Base-by-base conservation (phyloP, 2,888 invertebrate genomes). In the Lissocephala sabroskyi region DNA sequence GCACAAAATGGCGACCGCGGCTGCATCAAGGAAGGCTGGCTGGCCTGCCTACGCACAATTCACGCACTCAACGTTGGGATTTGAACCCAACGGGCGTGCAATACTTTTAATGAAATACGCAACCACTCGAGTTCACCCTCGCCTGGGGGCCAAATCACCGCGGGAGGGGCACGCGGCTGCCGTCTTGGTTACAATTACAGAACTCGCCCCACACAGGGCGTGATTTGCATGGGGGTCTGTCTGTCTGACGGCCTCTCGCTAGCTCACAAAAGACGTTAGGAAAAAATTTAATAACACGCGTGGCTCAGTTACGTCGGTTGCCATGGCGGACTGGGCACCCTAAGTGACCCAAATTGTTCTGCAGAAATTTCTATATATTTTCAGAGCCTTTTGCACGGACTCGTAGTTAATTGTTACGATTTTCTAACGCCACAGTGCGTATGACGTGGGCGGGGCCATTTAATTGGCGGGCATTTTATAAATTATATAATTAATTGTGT, bases 91-190 rank as follows among this genome's bases (percentile, higher is more conserved):
- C 14, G 35, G 58, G 43, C 49, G 53, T 53, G 68, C 65, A 76
- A 73, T 70, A 64, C 57, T 76, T 68, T 68, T 68, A 71, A 68
- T 68, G 76, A 76, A 70, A 70, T 76, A 76, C 58, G 68, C 52
- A 70, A 48, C 37, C 16, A 5, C 23, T 23, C 23, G 4, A 23
- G 7, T 23, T 23, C 23, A 7, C n/a, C n/a, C n/a, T n/a, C n/a
- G n/a, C n/a, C n/a, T n/a, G n/a, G n/a, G n/a, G n/a, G n/a, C 23
- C 23, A 23, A 23, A 23, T 23, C 4, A 23, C 4, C 7, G 4
- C 23, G 3, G 23, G 23, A 23, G 7, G 23, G 7, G 4, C 23
- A 23, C 3, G 4, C 23, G 7, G 23, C 23, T 5, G 23, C 23
- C 23, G 23, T 23, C 23, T 23, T 23, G 4, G 23, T 7, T 23